Evolutionary conservation across 2,888 invertebrate genomes (phyloP), one percentile per base, ranked within the genome.

Genomic region (Apotomis betuletana): DNA sequence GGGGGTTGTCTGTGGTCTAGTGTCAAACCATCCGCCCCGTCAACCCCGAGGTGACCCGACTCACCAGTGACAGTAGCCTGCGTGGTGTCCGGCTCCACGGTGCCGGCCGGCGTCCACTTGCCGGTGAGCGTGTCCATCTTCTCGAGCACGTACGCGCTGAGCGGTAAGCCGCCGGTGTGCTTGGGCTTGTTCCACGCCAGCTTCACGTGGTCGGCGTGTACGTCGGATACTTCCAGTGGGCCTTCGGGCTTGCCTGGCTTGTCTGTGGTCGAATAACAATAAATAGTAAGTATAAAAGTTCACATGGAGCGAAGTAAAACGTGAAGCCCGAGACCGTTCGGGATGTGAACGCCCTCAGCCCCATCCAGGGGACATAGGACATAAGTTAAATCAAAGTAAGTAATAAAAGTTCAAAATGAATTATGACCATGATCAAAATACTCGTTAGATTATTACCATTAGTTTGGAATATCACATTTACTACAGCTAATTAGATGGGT

Each of bases 181-280:
- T 97, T 98, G 0, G 99, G 99, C 82, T 98, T 97, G 78, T 96
- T 96, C 99, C 99, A 99, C 80, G 96, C 96, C 10, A 99, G 94
- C 83, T 97, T 98, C 84, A 98, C 99, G 68, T 98, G 98, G 87
- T 99, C 98, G 74, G 98, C 97, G 89, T 97, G 98, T 0, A 99
- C 95, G 85, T 98, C 98, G 0, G 95, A 95, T 0, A 98, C 97
- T 84, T 98, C 98, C 0, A 99, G 90, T 0, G 99, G 99, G 57
- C 98, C 99, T 88, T 98, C 97, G 0, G 98, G 98, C 85, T 96
- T 96, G 79, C 96, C 95, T 15, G 98, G 98, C 82, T 96, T 97
- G 85, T 97, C 97, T 94, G 92, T 13, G 62, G 65, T 12, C 9
- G 9, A 3, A 38, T 58, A 3, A 15, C 0, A 4, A 5, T 44